Evolutionary conservation across 2,113 vertebrate genomes (phyloP).

Genomic region (Hippocampus barbouri): DNA sequence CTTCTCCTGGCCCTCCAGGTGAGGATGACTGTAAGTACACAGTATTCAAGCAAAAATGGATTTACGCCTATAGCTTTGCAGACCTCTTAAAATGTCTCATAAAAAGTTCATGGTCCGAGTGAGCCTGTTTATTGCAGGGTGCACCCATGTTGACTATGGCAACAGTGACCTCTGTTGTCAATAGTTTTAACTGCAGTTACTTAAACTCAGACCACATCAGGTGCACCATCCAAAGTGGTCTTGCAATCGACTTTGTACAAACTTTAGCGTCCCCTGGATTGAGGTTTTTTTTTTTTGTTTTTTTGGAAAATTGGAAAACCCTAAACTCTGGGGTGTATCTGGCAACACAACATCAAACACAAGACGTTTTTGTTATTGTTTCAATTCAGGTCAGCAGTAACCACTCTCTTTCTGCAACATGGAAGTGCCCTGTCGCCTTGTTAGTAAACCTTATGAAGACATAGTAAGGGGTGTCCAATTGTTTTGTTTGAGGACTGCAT

Average conservation of each 20-base stretch:
- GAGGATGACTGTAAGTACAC: constrained; percentile 6
- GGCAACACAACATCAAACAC: too few species aligned
- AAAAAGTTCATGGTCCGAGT: neutral
- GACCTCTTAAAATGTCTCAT: neutral
- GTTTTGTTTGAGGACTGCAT: too few species aligned
- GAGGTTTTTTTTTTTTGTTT: too few species aligned
- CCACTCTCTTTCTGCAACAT: neutral
- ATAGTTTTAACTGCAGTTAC: neutral
- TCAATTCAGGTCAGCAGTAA: neutral
- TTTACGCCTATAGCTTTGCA: neutral
- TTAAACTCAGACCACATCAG: neutral
- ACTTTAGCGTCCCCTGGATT: too few species aligned
- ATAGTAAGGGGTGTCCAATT: too few species aligned
- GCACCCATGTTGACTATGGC: neutral
- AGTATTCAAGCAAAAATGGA: neutral
- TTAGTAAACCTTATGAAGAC: neutral
- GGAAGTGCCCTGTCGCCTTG: too few species aligned
- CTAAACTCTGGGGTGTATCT: too few species aligned
- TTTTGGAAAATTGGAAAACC: too few species aligned
- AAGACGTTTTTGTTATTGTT: too few species aligned
- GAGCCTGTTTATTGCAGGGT: neutral
- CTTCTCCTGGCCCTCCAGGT: constrained; percentile 74
- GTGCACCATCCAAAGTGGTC: too few species aligned
- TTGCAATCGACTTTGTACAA: too few species aligned
- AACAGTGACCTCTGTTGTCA: neutral